Conservation (phyloP, 2,888 invertebrate species). For the Schizaphis graminum region DNA sequence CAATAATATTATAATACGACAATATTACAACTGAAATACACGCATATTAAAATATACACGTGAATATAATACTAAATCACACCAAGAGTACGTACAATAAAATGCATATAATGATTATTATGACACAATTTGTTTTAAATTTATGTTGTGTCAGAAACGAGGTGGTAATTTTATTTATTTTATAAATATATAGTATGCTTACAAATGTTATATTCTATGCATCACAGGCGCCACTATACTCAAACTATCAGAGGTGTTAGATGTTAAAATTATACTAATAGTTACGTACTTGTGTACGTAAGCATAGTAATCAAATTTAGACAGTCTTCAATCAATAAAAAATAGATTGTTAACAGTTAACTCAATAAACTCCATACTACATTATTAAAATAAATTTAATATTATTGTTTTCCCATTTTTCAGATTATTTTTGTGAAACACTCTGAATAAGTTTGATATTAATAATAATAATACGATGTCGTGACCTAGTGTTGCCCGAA, state of each 20-base stretch:
- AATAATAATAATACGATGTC: not conserved
- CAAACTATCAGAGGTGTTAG: not conserved
- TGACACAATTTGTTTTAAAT: not conserved
- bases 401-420: not conserved
- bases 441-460: not conserved
- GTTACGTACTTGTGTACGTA: not conserved
- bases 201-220: not conserved
- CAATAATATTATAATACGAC: not conserved
- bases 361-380: not conserved
- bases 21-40: not conserved
- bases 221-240: not conserved
- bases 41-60: not conserved
- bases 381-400: not conserved
- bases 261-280: not conserved
- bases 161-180: not conserved
- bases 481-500: not conserved
- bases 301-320: not conserved
- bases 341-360: not conserved
- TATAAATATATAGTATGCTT: not conserved
- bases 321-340: not conserved
- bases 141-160: not conserved
- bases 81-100: not conserved
- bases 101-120: not conserved
- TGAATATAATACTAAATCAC: not conserved
- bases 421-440: fast-evolving